These are phyloP conservation scores for Beris chalybata DNA, from an alignment of 2,888 invertebrate species.

Conservation along the genomic window DNA sequence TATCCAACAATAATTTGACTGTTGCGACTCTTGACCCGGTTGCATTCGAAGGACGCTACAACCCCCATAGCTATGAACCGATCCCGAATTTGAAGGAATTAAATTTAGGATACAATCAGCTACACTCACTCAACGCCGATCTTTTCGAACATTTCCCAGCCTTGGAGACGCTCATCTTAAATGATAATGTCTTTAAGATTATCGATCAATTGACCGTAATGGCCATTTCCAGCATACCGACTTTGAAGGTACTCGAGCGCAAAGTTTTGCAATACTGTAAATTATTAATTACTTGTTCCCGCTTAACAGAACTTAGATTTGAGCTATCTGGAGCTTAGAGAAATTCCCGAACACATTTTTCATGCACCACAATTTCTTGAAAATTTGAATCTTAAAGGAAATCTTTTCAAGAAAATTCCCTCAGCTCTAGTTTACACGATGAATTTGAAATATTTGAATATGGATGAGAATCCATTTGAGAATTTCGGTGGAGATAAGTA, in stretches of 20 bases:
- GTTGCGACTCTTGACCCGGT: slow-evolving; percentile 63
- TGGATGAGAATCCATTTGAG: slow-evolving; percentile 72
- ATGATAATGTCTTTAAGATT: slow-evolving; percentile 71
- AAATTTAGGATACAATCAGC: slow-evolving; percentile 68
- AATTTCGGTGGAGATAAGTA: slow-evolving; percentile 59
- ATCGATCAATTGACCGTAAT: slow-evolving; percentile 66
- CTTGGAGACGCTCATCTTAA: slow-evolving; percentile 68
- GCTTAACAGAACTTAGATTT: slow-evolving; percentile 65
- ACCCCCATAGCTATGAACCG: slow-evolving; percentile 45
- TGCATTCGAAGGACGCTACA: slow-evolving; percentile 64
- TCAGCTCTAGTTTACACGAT: slow-evolving; percentile 63
- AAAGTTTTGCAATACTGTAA: slow-evolving; percentile 2
- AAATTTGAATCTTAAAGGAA: slow-evolving; percentile 68
- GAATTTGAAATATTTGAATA: slow-evolving; percentile 63
- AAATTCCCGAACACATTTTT: slow-evolving; percentile 67
- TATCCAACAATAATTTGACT: slow-evolving; percentile 70
- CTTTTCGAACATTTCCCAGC: slow-evolving; percentile 74
- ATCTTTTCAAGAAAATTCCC: slow-evolving; percentile 64
- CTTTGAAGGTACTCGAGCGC: slow-evolving; percentile 63
- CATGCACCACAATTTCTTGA: slow-evolving; percentile 68
- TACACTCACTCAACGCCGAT: slow-evolving; percentile 71
- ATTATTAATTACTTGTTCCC: not conserved
- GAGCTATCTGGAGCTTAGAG: slow-evolving; percentile 65
- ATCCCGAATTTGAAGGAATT: slow-evolving; percentile 46
- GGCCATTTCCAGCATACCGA: slow-evolving; percentile 66